Evolutionary conservation across 2,797 vertebrate species (phyloP), one percentile per base, ranked within the genome.

Genomic region (Argya squamiceps): DNA sequence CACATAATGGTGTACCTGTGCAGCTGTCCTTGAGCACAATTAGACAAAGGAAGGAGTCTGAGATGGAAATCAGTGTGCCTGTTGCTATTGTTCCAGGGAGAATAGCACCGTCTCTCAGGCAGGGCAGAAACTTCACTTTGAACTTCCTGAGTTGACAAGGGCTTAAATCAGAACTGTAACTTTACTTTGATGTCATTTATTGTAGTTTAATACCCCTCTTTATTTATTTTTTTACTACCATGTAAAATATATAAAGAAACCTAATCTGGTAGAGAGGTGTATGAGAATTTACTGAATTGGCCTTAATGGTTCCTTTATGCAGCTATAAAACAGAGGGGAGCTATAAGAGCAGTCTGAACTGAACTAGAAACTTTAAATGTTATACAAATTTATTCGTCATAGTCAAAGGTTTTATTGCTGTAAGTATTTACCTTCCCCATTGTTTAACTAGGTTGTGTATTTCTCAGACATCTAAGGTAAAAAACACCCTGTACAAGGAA

Each of bases 101-200:
- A 95, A 70, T 60, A 93, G 39, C 71, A 89, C 32, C 1, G 14
- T 62, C 86, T 90, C 65, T 34, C 64, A 70, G 67, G 65, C 88
- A 76, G 69, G 77, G 74, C 59, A 84, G 46, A 82, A 95, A 91
- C 36, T 81, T 94, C 80, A 76, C 94, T 96, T 95, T 81, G 84
- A 97, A 92, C 78, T 88, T 89, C 76, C 89, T 92, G 55, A 94
- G 89, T 92, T 90, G 93, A 94, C 91, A 96, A 64, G 92, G 78
- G 69, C 88, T 96, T 96, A 95, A 97, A 96, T 93, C 95, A 88
- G 68, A 47, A 56, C 85, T 71, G 69, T 70, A 84, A n/a, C 83
- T 81, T 89, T 55, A 47, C 93, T 97, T 96, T 96, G 89, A 95
- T 95, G 94, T 93, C 60, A 37, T 94, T 96, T 97, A 71, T 90